These are phyloP conservation scores for Biston betularia DNA, from an alignment of 2,888 invertebrate genomes.

Conservation along the genomic window DNA sequence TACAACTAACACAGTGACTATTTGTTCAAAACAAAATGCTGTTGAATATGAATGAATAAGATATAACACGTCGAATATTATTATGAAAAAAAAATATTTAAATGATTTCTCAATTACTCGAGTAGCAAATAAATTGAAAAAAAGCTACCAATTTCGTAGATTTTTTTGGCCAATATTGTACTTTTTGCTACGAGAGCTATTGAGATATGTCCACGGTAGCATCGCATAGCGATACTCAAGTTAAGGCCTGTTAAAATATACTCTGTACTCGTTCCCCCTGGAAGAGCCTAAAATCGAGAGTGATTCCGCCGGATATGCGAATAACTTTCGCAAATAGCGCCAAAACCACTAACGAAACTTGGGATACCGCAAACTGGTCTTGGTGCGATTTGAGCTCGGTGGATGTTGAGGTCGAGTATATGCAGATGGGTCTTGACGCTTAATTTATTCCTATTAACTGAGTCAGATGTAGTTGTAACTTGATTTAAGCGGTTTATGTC, in stretches of 20 bases:
- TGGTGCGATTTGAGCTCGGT: slow-evolving; percentile 5
- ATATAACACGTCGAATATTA: slow-evolving; percentile 15
- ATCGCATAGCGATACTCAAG: slow-evolving; percentile 42
- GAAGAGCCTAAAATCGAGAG: not conserved
- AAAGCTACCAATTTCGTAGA: not conserved
- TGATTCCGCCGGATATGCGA: not conserved
- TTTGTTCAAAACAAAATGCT: slow-evolving; percentile 25
- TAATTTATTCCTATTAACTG: slow-evolving; percentile 46
- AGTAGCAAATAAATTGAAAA: not conserved
- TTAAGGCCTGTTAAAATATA: not conserved
- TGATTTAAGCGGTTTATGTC: slow-evolving; percentile 40
- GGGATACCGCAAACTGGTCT: not conserved
- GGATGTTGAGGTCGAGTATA: not conserved
- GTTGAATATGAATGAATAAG: slow-evolving; percentile 36
- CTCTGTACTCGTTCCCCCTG: not conserved
- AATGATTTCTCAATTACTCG: slow-evolving; percentile 11
- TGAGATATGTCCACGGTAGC: slow-evolving; percentile 14
- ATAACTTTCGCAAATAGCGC: not conserved
- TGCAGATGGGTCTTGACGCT: slow-evolving; percentile 14
- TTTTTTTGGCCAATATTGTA: not conserved
- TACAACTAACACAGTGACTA: not conserved
- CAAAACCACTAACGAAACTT: not conserved
- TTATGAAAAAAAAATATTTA: slow-evolving; percentile 29
- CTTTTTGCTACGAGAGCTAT: slow-evolving; percentile 7
- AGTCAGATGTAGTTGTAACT: slow-evolving; percentile 46